Conservation (phyloP, 2,113 vertebrate genomes). For the Chaetodon trifascialis region DNA sequence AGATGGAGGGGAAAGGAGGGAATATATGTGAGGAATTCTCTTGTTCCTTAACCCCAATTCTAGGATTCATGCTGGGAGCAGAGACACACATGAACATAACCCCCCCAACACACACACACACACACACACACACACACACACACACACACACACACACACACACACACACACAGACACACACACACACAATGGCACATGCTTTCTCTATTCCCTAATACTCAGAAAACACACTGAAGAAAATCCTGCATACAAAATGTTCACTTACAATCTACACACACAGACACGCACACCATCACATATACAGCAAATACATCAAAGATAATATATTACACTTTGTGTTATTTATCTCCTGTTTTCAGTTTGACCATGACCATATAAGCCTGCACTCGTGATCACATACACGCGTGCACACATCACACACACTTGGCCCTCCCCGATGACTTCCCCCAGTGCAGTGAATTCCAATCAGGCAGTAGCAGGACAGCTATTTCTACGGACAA, state of each 20-base stretch:
- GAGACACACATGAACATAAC: constrained; percentile 59
- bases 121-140: constrained; percentile 9
- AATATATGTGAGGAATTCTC: constrained; percentile 77
- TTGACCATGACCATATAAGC: neutral
- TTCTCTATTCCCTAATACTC: neutral
- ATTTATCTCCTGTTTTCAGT: neutral
- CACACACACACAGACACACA: constrained; percentile 36
- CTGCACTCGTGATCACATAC: constrained; percentile 25
- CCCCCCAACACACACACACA: constrained; percentile 10
- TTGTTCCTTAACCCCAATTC: constrained; percentile 84
- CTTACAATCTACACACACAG: neutral
- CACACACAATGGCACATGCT: constrained; percentile 14
- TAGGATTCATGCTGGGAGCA: constrained; percentile 72
- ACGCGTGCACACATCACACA: constrained; percentile 74
- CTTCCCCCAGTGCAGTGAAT: constrained; percentile 82
- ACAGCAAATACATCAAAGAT: too few species aligned
- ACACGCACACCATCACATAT: neutral
- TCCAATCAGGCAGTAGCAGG: constrained; percentile 87
- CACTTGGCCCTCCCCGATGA: constrained; percentile 73
- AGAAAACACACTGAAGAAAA: constrained; percentile 26
- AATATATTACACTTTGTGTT: too few species aligned
- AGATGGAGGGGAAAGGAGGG: constrained; percentile 66
- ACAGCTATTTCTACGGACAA: constrained; percentile 88
- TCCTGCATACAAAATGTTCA: constrained; percentile 35
- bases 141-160: constrained; percentile 43